Percentiles rank a stretch among this genome's conserved stretches.
Evolutionary conservation across 2,888 invertebrate species (phyloP).

Genomic region (Ophion ellenae): DNA sequence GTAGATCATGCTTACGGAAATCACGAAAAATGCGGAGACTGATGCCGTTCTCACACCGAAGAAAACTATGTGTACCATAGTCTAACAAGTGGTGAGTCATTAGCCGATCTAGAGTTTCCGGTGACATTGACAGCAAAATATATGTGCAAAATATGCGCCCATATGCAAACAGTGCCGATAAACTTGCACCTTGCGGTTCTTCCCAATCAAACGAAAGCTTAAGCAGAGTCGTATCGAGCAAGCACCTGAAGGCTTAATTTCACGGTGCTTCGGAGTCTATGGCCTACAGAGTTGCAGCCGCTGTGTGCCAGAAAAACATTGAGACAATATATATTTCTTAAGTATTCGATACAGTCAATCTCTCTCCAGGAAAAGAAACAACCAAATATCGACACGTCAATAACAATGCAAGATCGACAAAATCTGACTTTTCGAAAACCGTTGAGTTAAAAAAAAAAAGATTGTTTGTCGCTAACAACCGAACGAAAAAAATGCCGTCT

Average conservation of each 20-base stretch:
- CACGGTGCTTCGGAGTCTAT: constrained; percentile 56
- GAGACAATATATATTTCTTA: constrained; percentile 38
- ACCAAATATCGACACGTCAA: constrained; percentile 34
- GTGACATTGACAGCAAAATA: neutral
- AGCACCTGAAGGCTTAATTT: constrained; percentile 47
- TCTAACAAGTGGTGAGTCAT: constrained; percentile 31
- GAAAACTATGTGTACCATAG: constrained; percentile 36
- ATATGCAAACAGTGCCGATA: constrained; percentile 51
- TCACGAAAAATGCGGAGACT: constrained; percentile 66
- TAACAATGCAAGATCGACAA: constrained; percentile 25
- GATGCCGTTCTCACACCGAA: constrained; percentile 61
- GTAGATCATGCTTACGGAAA: constrained; percentile 67
- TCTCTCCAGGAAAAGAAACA: constrained; percentile 48
- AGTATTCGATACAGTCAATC: constrained; percentile 29
- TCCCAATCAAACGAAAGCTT: constrained; percentile 59
- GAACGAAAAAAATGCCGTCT: constrained; percentile 22
- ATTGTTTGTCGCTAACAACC: constrained; percentile 35
- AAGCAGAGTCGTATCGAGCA: constrained; percentile 44
- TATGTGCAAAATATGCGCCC: constrained; percentile 37
- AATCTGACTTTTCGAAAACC: constrained; percentile 10
- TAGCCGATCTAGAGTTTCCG: constrained; percentile 36
- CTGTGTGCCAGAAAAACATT: constrained; percentile 56
- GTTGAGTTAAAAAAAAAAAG: constrained; percentile 41
- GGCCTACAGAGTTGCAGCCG: constrained; percentile 45
- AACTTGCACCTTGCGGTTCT: constrained; percentile 62